Evolutionary conservation across 2,797 vertebrate species (phyloP).

Genomic region (Leptatherina wallacei): DNA sequence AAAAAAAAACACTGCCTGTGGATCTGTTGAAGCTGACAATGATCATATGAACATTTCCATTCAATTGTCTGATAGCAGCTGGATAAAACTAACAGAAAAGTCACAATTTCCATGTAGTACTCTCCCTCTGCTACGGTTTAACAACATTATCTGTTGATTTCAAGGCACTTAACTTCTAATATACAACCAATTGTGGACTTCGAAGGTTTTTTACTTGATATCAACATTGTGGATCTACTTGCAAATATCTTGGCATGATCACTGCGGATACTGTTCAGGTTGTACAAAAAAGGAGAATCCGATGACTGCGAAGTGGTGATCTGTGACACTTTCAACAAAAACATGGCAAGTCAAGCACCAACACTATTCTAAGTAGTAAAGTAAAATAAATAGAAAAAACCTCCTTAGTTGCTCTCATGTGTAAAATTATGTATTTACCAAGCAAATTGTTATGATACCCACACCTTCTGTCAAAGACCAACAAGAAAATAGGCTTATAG

Average conservation of each 20-base stretch:
- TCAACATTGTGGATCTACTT: not conserved
- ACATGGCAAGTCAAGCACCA: not conserved
- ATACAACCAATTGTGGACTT: not conserved
- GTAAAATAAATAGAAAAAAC: not conserved
- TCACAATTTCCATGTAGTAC: not conserved
- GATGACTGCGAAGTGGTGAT: not conserved
- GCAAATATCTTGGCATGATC: not conserved
- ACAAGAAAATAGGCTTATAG: conserved; percentile 18
- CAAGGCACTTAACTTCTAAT: not conserved
- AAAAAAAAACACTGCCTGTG: not conserved
- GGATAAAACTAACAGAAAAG: not conserved
- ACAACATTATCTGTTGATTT: not conserved
- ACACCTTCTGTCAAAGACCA: not conserved
- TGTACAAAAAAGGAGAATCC: not conserved
- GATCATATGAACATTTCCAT: not conserved
- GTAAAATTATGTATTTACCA: not conserved
- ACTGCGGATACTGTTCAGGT: not conserved
- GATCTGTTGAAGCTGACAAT: not conserved
- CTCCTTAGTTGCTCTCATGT: not conserved
- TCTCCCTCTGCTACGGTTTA: not conserved
- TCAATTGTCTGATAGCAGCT: not conserved
- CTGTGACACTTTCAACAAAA: not conserved
- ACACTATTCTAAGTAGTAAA: not conserved
- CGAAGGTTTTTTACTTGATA: not conserved
- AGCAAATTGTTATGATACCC: not conserved